Conservation (phyloP, 2,113 vertebrate genomes). For the Paradoxurus hermaphroditus region DNA sequence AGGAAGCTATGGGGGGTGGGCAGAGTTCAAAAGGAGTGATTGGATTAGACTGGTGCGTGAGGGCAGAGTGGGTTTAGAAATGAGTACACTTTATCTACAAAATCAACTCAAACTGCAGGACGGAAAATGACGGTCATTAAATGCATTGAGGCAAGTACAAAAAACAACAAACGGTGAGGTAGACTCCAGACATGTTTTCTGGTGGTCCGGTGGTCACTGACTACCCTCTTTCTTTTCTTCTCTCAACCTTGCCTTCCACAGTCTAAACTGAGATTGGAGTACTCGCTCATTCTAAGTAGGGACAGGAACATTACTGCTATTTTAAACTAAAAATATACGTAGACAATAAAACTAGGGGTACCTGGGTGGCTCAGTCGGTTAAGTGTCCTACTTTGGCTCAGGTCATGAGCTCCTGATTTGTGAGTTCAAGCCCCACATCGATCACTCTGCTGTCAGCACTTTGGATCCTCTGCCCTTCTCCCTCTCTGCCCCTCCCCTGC, state of each 20-base stretch:
- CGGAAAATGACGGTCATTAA: background rate
- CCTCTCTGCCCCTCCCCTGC: no score
- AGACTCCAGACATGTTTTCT: background rate
- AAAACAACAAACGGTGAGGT: background rate
- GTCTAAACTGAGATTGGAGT: background rate
- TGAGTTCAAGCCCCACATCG: no score
- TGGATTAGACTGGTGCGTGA: no score
- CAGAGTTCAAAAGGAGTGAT: background rate
- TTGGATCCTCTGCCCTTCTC: no score
- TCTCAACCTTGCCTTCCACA: background rate
- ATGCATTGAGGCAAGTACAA: background rate
- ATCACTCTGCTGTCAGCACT: no score
- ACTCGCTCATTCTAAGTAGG: background rate
- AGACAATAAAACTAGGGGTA: background rate
- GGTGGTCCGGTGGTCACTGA: rapidly evolving
- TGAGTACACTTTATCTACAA: background rate
- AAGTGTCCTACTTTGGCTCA: no score
- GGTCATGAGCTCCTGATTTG: no score
- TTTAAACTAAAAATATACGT: background rate
- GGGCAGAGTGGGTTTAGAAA: background rate
- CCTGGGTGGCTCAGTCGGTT: no score
- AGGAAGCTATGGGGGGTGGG: background rate
- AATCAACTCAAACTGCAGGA: background rate
- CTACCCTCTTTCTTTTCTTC: background rate
- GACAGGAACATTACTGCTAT: background rate